A percentile compares a stretch with the other conserved stretches of the same genome.
These are phyloP conservation scores for Panulirus ornatus DNA, from an alignment of 1,140 invertebrate genomes.

Conservation along the genomic window DNA sequence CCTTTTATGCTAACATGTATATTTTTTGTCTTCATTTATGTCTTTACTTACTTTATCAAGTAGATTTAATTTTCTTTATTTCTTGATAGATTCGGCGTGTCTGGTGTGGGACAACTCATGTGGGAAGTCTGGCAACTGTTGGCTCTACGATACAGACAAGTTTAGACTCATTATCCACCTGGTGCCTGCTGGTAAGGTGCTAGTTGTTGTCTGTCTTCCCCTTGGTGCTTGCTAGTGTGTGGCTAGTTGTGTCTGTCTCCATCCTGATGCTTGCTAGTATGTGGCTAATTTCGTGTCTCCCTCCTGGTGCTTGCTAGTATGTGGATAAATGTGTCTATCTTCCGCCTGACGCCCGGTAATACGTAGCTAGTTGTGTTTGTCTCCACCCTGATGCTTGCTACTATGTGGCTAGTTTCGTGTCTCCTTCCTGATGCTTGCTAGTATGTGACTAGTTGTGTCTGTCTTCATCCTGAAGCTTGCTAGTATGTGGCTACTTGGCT, in stretches of 20 bases:
- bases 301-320: neutral
- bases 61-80: neutral
- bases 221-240: neutral
- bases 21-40: too few relatives aligned
- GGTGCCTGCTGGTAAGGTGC: slow-evolving; percentile 53
- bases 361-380: neutral
- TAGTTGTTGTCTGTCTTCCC: neutral
- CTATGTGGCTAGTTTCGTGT: neutral
- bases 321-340: neutral
- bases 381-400: neutral
- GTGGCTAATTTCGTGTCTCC: neutral
- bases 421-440: neutral
- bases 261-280: neutral
- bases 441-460: neutral
- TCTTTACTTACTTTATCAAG: neutral
- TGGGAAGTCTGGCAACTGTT: slow-evolving; percentile 34
- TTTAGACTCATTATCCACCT: slow-evolving; percentile 36
- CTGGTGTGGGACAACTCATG: slow-evolving; percentile 48
- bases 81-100: slow-evolving; percentile 37
- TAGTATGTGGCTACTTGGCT: neutral
- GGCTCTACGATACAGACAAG: slow-evolving; percentile 49
- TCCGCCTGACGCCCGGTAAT: neutral
- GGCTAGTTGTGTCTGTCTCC: neutral
- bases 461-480: neutral
- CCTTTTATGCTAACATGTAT: too few relatives aligned